A percentile compares a stretch with the other conserved stretches of the same genome.
Conservation (phyloP, 2,113 vertebrate species). For the Nothocercus julius region DNA sequence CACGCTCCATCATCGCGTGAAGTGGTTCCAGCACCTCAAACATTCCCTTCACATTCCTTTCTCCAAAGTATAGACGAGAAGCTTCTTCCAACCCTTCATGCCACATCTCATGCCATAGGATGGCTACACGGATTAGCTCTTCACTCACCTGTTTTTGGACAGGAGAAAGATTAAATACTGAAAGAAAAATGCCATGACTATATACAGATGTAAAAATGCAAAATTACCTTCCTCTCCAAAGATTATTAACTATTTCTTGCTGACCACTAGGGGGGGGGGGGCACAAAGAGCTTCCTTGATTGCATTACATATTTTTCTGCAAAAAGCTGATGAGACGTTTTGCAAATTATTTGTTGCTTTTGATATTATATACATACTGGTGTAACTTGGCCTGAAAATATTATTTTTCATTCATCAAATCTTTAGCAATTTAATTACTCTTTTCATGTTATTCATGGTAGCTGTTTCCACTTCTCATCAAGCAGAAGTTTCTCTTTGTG, state of each 20-base stretch:
- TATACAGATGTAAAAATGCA: not conserved
- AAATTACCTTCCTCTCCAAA: not conserved
- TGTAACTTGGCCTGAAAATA: not conserved
- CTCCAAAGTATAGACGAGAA: conserved; percentile 95
- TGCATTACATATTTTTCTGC: not conserved
- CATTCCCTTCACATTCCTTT: conserved; percentile 98
- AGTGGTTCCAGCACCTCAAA: conserved; percentile 97
- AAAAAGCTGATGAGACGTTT: not conserved
- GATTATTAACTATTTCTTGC: not conserved
- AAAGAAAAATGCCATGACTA: not conserved
- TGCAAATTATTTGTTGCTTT: not conserved
- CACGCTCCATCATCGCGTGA: conserved; percentile 98
- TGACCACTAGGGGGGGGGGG: conserved; percentile 48
- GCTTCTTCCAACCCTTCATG: conserved; percentile 97
- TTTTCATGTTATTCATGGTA: not conserved
- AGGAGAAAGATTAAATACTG: rapidly evolving
- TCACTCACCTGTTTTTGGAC: conserved; percentile 88
- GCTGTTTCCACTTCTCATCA: not conserved
- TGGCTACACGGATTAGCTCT: conserved; percentile 97
- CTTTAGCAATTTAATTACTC: not conserved
- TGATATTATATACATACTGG: not conserved
- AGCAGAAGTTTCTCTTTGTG: not conserved
- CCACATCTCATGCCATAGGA: conserved; percentile 99
- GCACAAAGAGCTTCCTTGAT: not conserved
- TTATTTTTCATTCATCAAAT: not conserved